These are phyloP conservation scores for Rhagonycha lutea DNA, from an alignment of 2,888 invertebrate genomes.

Conservation along the genomic window DNA sequence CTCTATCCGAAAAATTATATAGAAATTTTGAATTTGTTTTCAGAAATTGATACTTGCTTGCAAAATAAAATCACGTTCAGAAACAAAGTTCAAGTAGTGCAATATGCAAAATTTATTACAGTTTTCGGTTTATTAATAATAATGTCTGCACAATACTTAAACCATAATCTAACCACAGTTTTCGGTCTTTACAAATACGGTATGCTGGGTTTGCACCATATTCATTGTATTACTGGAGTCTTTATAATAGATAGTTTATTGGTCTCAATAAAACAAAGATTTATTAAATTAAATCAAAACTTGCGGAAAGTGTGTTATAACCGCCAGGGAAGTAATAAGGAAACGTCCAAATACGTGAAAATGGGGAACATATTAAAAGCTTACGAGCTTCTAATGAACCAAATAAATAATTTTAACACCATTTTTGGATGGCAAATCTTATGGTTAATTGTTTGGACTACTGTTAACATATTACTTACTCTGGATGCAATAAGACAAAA, in stretches of 20 bases:
- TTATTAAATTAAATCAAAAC: not conserved
- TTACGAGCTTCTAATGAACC: not conserved
- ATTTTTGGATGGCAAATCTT: not conserved
- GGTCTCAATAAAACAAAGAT: not conserved
- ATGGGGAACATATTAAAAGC: not conserved
- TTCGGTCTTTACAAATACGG: too few species aligned
- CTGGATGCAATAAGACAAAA: not conserved
- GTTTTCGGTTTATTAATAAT: not conserved
- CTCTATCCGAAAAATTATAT: not conserved
- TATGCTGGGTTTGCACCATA: not conserved
- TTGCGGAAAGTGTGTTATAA: not conserved
- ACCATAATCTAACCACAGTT: too few species aligned
- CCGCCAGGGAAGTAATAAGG: not conserved
- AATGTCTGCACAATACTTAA: rapidly evolving
- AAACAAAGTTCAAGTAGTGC: not conserved
- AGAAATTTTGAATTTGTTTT: not conserved
- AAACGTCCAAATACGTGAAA: not conserved
- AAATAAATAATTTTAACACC: not conserved
- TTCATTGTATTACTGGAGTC: not conserved
- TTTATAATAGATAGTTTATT: not conserved
- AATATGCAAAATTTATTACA: not conserved
- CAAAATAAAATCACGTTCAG: not conserved
- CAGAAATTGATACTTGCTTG: not conserved
- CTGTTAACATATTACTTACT: not conserved
- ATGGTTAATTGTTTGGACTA: not conserved